Conservation (phyloP, 2,113 vertebrate species). For the Pipa parva region DNA sequence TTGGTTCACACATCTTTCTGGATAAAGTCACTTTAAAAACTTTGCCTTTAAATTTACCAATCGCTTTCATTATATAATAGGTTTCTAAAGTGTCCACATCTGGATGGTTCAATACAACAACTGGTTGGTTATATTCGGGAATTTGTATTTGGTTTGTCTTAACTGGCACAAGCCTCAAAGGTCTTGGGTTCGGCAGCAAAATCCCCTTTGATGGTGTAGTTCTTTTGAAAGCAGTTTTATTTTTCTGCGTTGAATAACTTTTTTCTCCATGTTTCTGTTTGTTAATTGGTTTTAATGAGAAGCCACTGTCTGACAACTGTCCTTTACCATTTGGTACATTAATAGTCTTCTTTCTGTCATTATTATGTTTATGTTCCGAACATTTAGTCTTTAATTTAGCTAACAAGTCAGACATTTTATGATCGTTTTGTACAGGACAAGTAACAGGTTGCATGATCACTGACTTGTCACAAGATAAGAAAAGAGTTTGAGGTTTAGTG, state of each 20-base stretch:
- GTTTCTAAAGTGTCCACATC: slow-evolving; percentile 68
- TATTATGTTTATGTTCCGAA: slow-evolving; percentile 13
- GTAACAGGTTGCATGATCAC: slow-evolving; percentile 32
- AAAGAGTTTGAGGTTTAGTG: slow-evolving; percentile 15
- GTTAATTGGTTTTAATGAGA: slow-evolving; percentile 51
- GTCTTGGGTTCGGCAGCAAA: slow-evolving; percentile 54
- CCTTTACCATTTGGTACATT: slow-evolving; percentile 20
- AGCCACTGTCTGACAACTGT: slow-evolving; percentile 29
- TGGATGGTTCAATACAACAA: slow-evolving; percentile 92
- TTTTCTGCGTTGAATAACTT: slow-evolving; percentile 55
- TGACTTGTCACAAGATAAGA: slow-evolving; percentile 25
- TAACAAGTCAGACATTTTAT: neutral
- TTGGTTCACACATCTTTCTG: slow-evolving; percentile 50
- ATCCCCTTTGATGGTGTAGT: neutral
- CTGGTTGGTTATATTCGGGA: slow-evolving; percentile 85
- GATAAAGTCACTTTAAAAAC: slow-evolving; percentile 68
- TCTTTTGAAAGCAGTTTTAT: slow-evolving; percentile 34
- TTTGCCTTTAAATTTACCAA: slow-evolving; percentile 67
- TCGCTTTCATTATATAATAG: slow-evolving; percentile 69
- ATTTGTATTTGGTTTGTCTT: slow-evolving; percentile 73
- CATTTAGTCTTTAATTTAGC: neutral
- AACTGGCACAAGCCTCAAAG: slow-evolving; percentile 71
- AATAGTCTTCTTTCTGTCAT: neutral
- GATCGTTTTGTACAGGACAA: slow-evolving; percentile 4
- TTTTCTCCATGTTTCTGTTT: slow-evolving; percentile 53